Evolutionary conservation across 2,888 invertebrate species (phyloP).

Genomic region (Liodrosophila aerea): DNA sequence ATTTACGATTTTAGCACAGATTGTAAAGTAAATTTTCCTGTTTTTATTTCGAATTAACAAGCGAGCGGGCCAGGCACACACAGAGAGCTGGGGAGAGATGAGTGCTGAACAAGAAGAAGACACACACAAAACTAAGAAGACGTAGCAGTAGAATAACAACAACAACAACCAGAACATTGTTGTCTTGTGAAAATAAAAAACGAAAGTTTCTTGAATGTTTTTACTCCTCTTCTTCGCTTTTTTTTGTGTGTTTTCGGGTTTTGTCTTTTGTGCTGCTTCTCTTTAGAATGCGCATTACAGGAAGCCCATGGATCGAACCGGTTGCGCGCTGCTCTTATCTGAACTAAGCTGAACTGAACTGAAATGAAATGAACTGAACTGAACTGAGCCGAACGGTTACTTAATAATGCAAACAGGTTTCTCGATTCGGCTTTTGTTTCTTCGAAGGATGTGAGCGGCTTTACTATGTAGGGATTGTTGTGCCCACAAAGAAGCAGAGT

Average conservation of each 20-base stretch:
- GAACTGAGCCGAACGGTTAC: slow-evolving; percentile 56
- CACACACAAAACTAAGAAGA: slow-evolving; percentile 15
- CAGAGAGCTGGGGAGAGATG: slow-evolving; percentile 22
- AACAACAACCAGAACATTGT: slow-evolving; percentile 9
- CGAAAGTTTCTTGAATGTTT: slow-evolving; percentile 64
- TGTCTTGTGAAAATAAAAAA: slow-evolving; percentile 60
- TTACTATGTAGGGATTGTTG: slow-evolving; percentile 15
- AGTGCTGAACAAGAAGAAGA: not conserved
- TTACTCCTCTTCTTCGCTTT: slow-evolving; percentile 1
- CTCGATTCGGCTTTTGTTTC: slow-evolving; percentile 9
- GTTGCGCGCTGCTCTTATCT: slow-evolving; percentile 39
- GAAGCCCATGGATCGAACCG: slow-evolving; percentile 63
- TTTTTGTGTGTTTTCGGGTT: slow-evolving; percentile 1
- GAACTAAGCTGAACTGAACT: slow-evolving; percentile 11
- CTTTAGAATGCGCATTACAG: slow-evolving; percentile 63
- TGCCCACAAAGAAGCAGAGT: not conserved
- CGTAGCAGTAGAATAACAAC: not conserved
- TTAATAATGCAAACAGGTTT: slow-evolving; percentile 76
- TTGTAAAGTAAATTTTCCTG: slow-evolving; percentile 79
- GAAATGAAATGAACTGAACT: slow-evolving; percentile 12
- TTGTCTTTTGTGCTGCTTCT: slow-evolving; percentile 44
- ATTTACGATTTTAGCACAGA: slow-evolving; percentile 79
- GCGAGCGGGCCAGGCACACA: slow-evolving; percentile 48
- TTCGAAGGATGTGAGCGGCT: slow-evolving; percentile 40
- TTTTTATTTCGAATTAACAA: slow-evolving; percentile 78